Evolutionary conservation across 2,797 vertebrate genomes (phyloP).

Genomic region (Eospalax fontanierii): DNA sequence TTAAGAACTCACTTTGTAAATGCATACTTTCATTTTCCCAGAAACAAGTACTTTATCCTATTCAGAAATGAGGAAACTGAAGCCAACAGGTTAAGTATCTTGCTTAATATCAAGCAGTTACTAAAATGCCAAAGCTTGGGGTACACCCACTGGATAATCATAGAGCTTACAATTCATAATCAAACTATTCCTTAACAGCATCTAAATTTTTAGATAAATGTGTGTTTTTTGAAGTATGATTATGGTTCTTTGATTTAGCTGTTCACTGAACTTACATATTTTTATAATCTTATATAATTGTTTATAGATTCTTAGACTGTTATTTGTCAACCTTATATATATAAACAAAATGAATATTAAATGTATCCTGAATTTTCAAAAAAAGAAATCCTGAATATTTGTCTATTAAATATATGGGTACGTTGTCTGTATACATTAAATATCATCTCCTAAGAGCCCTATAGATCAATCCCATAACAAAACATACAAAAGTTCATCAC

Average conservation of each 20-base stretch:
- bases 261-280: constrained; percentile 3
- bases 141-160: neutral
- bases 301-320: neutral
- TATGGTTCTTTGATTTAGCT: neutral
- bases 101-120: neutral
- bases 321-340: neutral
- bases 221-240: constrained; percentile 1
- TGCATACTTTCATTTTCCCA: neutral
- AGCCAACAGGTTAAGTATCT: neutral
- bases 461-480: neutral
- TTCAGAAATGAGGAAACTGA: neutral
- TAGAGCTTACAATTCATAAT: neutral
- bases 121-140: no score
- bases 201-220: neutral
- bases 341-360: constrained; percentile 31
- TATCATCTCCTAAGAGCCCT: neutral
- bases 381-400: neutral
- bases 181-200: neutral
- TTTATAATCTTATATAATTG: neutral
- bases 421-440: neutral
- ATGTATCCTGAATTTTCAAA: constrained; percentile 10
- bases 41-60: neutral
- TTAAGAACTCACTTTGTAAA: neutral
- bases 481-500: neutral
- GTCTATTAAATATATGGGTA: neutral